Conservation (phyloP, 2,113 vertebrate species). For the Perccottus glenii region DNA sequence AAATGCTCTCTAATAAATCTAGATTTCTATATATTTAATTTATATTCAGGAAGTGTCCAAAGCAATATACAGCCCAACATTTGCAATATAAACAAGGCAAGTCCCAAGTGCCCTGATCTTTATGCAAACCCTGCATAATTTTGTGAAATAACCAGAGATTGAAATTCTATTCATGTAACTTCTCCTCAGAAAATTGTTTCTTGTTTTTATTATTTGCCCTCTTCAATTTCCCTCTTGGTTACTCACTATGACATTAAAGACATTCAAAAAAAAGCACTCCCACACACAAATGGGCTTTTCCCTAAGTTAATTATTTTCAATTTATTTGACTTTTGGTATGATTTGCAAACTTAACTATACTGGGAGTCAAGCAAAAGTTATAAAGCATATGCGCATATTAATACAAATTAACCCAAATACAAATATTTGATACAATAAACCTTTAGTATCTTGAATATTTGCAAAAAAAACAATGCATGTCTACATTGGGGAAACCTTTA, state of each 20-base stretch:
- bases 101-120: slow-evolving; percentile 61
- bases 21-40: slow-evolving; percentile 38
- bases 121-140: slow-evolving; percentile 61
- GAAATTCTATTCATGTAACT: slow-evolving; percentile 65
- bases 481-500: no score
- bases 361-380: slow-evolving; percentile 25
- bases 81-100: slow-evolving; percentile 58
- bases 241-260: slow-evolving; percentile 58
- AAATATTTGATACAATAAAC: no score
- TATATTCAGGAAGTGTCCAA: slow-evolving; percentile 31
- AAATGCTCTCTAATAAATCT: slow-evolving; percentile 36
- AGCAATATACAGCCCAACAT: slow-evolving; percentile 35
- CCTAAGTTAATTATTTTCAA: slow-evolving; percentile 63
- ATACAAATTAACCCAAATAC: no score
- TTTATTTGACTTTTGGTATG: slow-evolving; percentile 54
- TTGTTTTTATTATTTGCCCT: slow-evolving; percentile 64
- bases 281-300: slow-evolving; percentile 50
- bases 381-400: background rate
- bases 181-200: slow-evolving; percentile 56
- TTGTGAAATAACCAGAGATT: slow-evolving; percentile 66
- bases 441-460: no score
- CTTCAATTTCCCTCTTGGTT: slow-evolving; percentile 72
- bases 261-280: slow-evolving; percentile 37
- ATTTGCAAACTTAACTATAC: slow-evolving; percentile 43
- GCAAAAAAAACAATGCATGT: no score